Evolutionary conservation across 1,140 invertebrate species (phyloP).

Genomic region (Hypothenemus hampei): DNA sequence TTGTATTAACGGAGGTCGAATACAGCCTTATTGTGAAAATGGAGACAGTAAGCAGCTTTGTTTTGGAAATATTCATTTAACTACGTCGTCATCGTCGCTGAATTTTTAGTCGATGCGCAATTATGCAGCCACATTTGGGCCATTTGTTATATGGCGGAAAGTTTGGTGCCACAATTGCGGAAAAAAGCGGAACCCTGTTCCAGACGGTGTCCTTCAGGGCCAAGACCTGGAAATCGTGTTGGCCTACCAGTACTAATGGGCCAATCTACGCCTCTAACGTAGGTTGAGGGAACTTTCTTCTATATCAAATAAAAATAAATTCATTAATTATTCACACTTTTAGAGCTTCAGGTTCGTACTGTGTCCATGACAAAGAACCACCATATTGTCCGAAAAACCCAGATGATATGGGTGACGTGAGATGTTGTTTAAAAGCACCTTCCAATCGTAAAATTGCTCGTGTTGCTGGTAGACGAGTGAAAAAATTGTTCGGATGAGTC

Average conservation of each 20-base stretch:
- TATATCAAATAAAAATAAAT: neutral
- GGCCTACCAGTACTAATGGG: constrained; percentile 50
- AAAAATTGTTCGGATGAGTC: too few species aligned
- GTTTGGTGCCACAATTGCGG: constrained; percentile 49
- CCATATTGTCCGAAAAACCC: constrained; percentile 61
- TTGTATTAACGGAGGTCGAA: constrained; percentile 68
- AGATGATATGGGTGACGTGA: constrained; percentile 54
- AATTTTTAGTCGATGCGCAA: constrained; percentile 53
- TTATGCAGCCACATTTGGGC: constrained; percentile 70
- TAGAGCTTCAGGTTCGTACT: constrained; percentile 63
- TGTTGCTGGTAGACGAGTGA: too few species aligned
- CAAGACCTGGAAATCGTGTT: constrained; percentile 48
- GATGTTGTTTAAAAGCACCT: constrained; percentile 54
- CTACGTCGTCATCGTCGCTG: too few species aligned
- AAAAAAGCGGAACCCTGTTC: constrained; percentile 61
- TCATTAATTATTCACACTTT: constrained; percentile 18
- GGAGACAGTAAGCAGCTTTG: constrained; percentile 53
- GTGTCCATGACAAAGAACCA: constrained; percentile 53
- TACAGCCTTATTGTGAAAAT: constrained; percentile 66
- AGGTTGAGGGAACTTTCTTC: constrained; percentile 26
- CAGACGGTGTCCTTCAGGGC: constrained; percentile 60
- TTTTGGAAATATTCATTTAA: neutral
- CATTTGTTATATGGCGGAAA: constrained; percentile 71
- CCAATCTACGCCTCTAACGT: constrained; percentile 54
- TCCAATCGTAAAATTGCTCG: too few species aligned